Percentiles rank a stretch among this genome's conserved stretches.
Conservation (phyloP, 2,888 invertebrate genomes). For the Syrista parreyssii region DNA sequence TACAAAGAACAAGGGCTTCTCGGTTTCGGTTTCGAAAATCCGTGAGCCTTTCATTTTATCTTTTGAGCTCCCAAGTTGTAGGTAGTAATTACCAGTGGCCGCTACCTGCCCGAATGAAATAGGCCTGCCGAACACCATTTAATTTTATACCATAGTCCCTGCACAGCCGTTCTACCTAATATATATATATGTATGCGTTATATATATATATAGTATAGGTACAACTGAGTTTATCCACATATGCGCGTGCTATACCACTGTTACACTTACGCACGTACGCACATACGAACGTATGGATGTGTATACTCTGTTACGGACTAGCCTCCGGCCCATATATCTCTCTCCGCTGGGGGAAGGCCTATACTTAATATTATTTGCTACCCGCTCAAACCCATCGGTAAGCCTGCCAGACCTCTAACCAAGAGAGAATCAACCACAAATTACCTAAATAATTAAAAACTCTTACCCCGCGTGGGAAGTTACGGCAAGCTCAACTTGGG, state of each 20-base stretch:
- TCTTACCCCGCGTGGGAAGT: conserved; percentile 26
- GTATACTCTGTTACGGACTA: conserved; percentile 18
- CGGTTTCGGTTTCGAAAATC: conserved; percentile 49
- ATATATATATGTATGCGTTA: conserved; percentile 3
- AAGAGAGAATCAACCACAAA: conserved; percentile 52
- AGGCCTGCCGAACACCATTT: conserved; percentile 64
- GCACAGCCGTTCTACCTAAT: conserved; percentile 18
- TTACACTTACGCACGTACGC: conserved; percentile 14
- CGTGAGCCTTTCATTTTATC: conserved; percentile 50
- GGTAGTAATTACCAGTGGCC: conserved; percentile 67
- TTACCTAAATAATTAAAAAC: conserved; percentile 63
- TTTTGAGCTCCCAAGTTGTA: conserved; percentile 53
- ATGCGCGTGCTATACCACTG: conserved; percentile 27
- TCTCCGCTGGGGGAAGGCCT: conserved; percentile 50
- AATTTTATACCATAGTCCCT: conserved; percentile 56
- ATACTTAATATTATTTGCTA: conserved; percentile 66
- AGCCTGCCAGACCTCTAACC: conserved; percentile 32
- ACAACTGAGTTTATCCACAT: conserved; percentile 26
- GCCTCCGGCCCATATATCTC: conserved; percentile 54
- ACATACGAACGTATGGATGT: conserved; percentile 25
- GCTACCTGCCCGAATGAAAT: conserved; percentile 64
- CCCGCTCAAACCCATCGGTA: conserved; percentile 47
- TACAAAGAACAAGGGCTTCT: conserved; percentile 19
- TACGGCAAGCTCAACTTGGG: conserved; percentile 6
- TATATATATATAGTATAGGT: conserved; percentile 7